Evolutionary conservation across 1,140 invertebrate species (phyloP).

Genomic region (Drosophila lini): DNA sequence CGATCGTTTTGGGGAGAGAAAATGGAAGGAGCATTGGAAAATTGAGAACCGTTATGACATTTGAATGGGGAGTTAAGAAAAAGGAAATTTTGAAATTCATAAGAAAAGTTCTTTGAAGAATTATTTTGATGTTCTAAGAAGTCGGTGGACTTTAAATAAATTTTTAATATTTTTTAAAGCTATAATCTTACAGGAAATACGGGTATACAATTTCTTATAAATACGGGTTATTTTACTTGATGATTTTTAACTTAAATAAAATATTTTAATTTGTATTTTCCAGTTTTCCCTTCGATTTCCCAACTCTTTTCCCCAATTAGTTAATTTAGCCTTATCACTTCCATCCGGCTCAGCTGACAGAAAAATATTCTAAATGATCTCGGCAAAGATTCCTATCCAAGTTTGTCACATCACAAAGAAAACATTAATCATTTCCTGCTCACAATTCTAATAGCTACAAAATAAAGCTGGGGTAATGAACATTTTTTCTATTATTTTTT

Average conservation of each 20-base stretch:
- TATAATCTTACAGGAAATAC: background rate
- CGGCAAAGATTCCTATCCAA: constrained; percentile 13
- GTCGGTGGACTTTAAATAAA: background rate
- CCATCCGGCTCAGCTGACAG: constrained; percentile 45
- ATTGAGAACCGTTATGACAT: constrained; percentile 46
- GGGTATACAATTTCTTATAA: background rate
- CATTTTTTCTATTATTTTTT: constrained; percentile 1
- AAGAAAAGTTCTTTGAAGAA: background rate
- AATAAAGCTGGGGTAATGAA: constrained; percentile 8
- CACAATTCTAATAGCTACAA: constrained; percentile 36
- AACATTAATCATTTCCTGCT: constrained; percentile 59
- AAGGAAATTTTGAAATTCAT: constrained; percentile 4
- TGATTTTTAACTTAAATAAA: background rate
- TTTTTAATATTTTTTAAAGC: no score
- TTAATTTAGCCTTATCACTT: constrained; percentile 40
- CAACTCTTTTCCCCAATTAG: constrained; percentile 5
- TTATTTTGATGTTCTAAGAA: background rate
- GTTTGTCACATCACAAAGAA: constrained; percentile 43
- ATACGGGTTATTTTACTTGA: background rate
- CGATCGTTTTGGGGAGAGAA: no score
- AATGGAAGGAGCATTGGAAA: constrained; percentile 10
- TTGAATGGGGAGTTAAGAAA: constrained; percentile 11
- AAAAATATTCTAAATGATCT: constrained; percentile 46
- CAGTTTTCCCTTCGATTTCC: background rate
- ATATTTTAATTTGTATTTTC: background rate